Conservation (phyloP, 2,888 invertebrate genomes). For the Torymus tubicola region DNA sequence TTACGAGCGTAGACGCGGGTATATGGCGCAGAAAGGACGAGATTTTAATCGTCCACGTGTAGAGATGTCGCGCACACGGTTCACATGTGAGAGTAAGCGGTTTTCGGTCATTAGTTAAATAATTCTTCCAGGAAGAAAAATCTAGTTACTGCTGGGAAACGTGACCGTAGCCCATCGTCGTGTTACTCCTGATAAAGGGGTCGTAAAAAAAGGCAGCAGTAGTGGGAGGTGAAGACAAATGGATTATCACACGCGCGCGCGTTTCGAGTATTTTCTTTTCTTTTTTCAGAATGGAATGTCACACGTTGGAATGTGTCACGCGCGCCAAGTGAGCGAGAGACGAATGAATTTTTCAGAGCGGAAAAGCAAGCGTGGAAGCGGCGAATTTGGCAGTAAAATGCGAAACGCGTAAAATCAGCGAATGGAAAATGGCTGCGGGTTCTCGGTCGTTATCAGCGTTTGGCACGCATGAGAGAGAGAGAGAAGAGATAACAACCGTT, state of each 20-base stretch:
- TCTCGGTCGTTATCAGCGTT: no score
- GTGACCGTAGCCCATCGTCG: neutral
- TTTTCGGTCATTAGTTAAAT: slow-evolving; percentile 23
- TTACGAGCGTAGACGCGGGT: neutral
- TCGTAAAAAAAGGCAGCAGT: slow-evolving; percentile 8
- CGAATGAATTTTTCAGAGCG: no score
- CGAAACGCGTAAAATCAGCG: no score
- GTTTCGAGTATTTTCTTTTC: neutral
- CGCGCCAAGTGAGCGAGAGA: neutral
- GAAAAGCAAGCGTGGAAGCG: no score
- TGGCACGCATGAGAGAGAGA: no score
- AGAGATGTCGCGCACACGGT: neutral
- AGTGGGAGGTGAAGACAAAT: neutral
- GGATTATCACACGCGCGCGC: neutral
- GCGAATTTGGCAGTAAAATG: no score
- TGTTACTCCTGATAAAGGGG: slow-evolving; percentile 43
- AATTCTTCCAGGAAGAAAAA: slow-evolving; percentile 42
- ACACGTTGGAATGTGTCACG: neutral
- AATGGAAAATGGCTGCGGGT: no score
- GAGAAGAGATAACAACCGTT: no score
- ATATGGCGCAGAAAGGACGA: no score
- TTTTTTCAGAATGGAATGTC: neutral
- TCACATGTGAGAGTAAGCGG: neutral
- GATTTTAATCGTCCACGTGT: no score
- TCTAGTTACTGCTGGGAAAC: neutral